These are phyloP conservation scores for Microtus oregoni DNA, from an alignment of 2,113 vertebrate species.

Conservation along the genomic window DNA sequence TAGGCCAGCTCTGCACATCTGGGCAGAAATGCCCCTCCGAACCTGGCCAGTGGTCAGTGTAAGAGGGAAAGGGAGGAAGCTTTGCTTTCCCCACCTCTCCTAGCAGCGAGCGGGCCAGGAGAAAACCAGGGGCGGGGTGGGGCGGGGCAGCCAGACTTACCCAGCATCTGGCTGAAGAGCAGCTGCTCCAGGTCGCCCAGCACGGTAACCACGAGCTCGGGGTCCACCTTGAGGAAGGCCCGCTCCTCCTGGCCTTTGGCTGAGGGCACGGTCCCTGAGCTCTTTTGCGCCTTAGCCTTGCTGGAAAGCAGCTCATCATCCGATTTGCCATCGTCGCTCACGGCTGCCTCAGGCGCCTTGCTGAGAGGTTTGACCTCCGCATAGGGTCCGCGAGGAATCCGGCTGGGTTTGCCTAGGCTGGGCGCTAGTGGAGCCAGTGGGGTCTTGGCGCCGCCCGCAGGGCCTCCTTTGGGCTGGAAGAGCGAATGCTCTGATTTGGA, in stretches of 20 bases:
- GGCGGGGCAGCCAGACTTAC: slow-evolving; percentile 88
- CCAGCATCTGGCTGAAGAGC: slow-evolving; percentile 97
- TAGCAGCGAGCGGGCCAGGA: not conserved
- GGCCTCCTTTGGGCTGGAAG: slow-evolving; percentile 89
- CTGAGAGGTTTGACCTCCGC: slow-evolving; percentile 97
- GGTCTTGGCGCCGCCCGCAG: slow-evolving; percentile 85
- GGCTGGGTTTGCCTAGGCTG: slow-evolving; percentile 91
- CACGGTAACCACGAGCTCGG: slow-evolving; percentile 97
- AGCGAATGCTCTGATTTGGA: slow-evolving; percentile 97
- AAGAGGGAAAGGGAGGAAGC: not conserved
- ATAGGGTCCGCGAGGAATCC: slow-evolving; percentile 95
- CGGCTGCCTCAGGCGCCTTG: slow-evolving; percentile 90
- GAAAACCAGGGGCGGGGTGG: slow-evolving; percentile 50
- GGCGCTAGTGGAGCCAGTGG: slow-evolving; percentile 85
- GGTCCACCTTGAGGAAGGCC: slow-evolving; percentile 96
- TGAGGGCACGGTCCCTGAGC: slow-evolving; percentile 84
- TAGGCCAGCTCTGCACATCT: slow-evolving; percentile 45
- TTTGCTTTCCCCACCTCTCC: not conserved
- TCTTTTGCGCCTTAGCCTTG: slow-evolving; percentile 89
- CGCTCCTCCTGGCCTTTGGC: slow-evolving; percentile 91
- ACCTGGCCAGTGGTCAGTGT: not conserved
- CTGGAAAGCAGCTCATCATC: slow-evolving; percentile 90
- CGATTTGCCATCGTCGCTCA: slow-evolving; percentile 84
- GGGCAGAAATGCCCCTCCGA: not conserved
- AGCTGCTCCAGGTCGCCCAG: slow-evolving; percentile 98